Conservation (phyloP, 1,140 invertebrate species). For the Pogonomyrmex californicus region DNA sequence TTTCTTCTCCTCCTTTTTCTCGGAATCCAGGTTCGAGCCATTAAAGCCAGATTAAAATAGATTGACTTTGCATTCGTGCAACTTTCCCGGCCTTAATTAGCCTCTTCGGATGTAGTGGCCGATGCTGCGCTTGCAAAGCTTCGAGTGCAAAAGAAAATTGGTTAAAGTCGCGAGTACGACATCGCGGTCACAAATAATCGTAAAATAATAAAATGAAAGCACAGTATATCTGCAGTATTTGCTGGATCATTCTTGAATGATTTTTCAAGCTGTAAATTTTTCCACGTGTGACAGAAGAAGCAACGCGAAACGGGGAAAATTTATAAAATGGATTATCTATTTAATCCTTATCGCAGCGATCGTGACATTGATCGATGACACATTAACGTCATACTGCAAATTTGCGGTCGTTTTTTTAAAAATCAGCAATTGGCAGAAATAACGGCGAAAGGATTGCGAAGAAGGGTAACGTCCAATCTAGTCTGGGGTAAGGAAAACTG, state of each 20-base stretch:
- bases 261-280: background rate
- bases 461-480: background rate
- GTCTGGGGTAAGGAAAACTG: background rate
- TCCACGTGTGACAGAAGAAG: background rate
- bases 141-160: background rate
- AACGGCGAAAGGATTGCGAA: background rate
- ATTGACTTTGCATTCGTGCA: slow-evolving; percentile 49
- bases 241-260: background rate
- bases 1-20: background rate
- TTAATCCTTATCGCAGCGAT: background rate
- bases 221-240: background rate
- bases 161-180: background rate
- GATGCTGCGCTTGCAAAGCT: slow-evolving; percentile 13
- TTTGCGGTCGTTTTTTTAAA: background rate
- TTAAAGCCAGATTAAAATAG: slow-evolving; percentile 58
- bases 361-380: too few species aligned
- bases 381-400: background rate
- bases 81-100: slow-evolving; percentile 23
- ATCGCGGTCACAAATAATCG: background rate
- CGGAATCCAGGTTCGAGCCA: slow-evolving; percentile 23
- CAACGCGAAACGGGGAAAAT: background rate
- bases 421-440: background rate
- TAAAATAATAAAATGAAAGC: background rate
- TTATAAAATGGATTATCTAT: background rate
- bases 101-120: background rate